Base-by-base conservation (phyloP, 2,888 invertebrate species). In the Epinotia ramella region DNA sequence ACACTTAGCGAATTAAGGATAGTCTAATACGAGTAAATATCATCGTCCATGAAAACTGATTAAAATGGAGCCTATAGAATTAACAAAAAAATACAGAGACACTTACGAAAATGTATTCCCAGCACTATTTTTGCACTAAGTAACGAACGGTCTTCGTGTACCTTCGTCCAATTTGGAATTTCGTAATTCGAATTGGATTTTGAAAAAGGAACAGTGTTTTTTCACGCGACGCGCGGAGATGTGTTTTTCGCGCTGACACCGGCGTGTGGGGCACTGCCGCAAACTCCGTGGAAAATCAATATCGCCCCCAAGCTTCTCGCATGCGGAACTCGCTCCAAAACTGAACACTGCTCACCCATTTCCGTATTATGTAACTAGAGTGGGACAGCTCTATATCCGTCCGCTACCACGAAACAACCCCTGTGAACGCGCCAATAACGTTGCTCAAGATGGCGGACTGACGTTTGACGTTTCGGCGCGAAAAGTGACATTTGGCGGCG, bases 251-350 rank as follows among this genome's bases (percentile, higher is more conserved):
- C 92, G 92, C 89, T 91, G 88, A 87, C 86, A 91, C 93, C 93
- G 94, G 92, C 92, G 87, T 89, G 89, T 82, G 86, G 88, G 86
- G 88, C 89, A 94, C 94, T 94, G 93, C 93, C 92, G 94, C 94
- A 94, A 91, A 90, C 91, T 91, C 89, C 76, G 83, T 79, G 91
- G 87, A 93, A 94, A 94, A 94, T 94, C 93, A 91, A 93, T 94
- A 93, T 84, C 91, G 82, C 91, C 93, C 93, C 87, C 85, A 84
- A 86, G 80, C 84, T 83, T 81, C 83, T 84, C 92, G 92, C 92
- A 94, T 94, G 94, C 94, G 94, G 94, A 93, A 92, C 91, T 88
- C 82, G 79, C 82, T 81, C 84, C 86, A 83, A 87, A 86, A 87
- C 86, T 83, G 86, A 88, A 89, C 91, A 89, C 91, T 89, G 88